Evolutionary conservation across 2,888 invertebrate species (phyloP).

Genomic region (Aricia artaxerxes): DNA sequence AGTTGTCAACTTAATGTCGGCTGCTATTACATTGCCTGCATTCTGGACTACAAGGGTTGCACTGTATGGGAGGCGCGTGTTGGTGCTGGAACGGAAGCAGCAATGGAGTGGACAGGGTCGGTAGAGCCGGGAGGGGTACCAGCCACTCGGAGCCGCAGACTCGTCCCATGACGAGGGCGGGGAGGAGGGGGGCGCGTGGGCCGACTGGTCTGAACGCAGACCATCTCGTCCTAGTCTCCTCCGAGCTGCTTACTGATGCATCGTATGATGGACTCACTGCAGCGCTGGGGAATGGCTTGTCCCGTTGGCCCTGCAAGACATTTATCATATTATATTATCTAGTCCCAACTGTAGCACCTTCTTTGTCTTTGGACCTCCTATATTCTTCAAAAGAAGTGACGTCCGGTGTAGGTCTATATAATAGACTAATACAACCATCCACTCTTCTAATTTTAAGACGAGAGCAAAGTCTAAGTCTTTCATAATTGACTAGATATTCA

Average conservation of each 20-base stretch:
- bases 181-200: constrained; percentile 68
- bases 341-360: too few relatives aligned
- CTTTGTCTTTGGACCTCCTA: too few relatives aligned
- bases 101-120: constrained; percentile 63
- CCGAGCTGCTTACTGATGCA: constrained; percentile 64
- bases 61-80: constrained; percentile 52
- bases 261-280: constrained; percentile 53
- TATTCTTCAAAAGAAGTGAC: too few relatives aligned
- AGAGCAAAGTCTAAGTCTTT: too few relatives aligned
- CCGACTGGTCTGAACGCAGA: constrained; percentile 76
- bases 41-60: constrained; percentile 65
- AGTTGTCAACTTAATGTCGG: constrained; percentile 52
- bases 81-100: constrained; percentile 69
- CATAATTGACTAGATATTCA: too few relatives aligned
- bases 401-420: too few relatives aligned
- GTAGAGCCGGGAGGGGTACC: constrained; percentile 69
- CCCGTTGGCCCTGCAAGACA: constrained; percentile 56
- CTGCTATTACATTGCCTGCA: constrained; percentile 72
- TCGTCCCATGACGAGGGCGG: constrained; percentile 74
- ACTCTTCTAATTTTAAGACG: too few relatives aligned
- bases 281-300: constrained; percentile 53
- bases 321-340: too few relatives aligned
- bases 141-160: constrained; percentile 77
- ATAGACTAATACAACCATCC: too few relatives aligned
- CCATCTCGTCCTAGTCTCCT: constrained; percentile 65